These are phyloP conservation scores for Stramonita haemastoma DNA, from an alignment of 2,888 invertebrate species.

Conservation along the genomic window DNA sequence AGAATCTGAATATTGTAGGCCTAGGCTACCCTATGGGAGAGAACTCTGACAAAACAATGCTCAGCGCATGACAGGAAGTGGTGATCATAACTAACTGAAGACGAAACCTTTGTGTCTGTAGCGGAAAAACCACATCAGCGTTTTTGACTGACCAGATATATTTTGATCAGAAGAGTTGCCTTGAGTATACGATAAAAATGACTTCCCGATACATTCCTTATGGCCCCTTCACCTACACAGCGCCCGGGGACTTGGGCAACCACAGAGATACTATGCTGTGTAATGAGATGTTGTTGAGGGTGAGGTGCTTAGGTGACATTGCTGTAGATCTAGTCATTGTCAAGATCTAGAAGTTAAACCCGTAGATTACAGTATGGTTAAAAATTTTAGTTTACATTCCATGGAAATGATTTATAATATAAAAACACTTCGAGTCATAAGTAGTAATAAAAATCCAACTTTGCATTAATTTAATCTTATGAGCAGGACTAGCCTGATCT, in stretches of 20 bases:
- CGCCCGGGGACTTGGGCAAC: slow-evolving; percentile 72
- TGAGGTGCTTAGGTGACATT: slow-evolving; percentile 53
- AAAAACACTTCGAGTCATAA: too few species aligned
- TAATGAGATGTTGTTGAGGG: slow-evolving; percentile 73
- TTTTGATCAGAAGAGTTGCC: neutral
- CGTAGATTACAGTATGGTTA: too few species aligned
- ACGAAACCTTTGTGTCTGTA: neutral
- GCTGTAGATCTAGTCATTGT: too few species aligned
- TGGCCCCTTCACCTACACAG: slow-evolving; percentile 65
- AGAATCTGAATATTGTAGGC: too few species aligned
- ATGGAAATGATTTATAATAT: too few species aligned
- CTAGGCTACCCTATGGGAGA: neutral
- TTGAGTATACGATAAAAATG: slow-evolving; percentile 29
- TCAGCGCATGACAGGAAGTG: slow-evolving; percentile 37
- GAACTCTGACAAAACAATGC: neutral
- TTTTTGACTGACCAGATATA: neutral
- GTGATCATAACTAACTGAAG: slow-evolving; percentile 12
- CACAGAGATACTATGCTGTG: slow-evolving; percentile 74
- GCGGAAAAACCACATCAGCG: neutral
- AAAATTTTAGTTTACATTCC: too few species aligned
- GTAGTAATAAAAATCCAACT: too few species aligned
- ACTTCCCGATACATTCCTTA: slow-evolving; percentile 33
- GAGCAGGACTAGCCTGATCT: too few species aligned
- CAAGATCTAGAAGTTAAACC: too few species aligned
- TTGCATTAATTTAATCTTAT: too few species aligned